phyloP scores from a whole-genome alignment of 2,797 vertebrate genomes.

The Sebastiscus albofasciatus region DNA sequence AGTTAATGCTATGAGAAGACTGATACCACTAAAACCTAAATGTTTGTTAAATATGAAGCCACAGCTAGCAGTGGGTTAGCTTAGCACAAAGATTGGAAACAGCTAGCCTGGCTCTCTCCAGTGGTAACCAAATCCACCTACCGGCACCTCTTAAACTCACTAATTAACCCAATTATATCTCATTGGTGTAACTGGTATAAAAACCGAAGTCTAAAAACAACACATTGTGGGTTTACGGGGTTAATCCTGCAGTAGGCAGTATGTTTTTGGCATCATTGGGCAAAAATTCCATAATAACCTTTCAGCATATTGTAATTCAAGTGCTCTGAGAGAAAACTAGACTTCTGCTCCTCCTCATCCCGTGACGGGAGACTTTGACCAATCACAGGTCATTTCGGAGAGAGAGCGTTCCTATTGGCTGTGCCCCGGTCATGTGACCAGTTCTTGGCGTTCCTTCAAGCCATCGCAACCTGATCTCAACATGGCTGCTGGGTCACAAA shows the following conservation, averaged over 20 bases:
- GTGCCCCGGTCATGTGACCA: too few species aligned
- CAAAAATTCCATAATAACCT: too few species aligned
- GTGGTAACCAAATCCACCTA: background rate
- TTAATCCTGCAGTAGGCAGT: too few species aligned
- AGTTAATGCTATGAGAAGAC: background rate
- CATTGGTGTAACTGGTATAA: background rate
- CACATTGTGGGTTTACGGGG: background rate
- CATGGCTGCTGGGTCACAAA: too few species aligned
- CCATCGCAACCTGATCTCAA: too few species aligned
- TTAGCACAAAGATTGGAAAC: background rate
- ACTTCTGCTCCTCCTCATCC: accelerated
- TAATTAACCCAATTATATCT: background rate
- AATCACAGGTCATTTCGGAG: too few species aligned
- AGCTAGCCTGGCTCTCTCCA: background rate
- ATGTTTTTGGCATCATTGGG: too few species aligned
- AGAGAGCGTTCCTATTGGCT: too few species aligned
- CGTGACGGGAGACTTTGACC: too few species aligned
- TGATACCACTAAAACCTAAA: background rate
- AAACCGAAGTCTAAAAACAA: background rate
- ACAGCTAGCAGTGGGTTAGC: background rate
- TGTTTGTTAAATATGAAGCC: background rate
- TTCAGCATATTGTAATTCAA: too few species aligned
- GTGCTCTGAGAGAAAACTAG: too few species aligned
- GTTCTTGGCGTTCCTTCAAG: too few species aligned
- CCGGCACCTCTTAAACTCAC: background rate